Evolutionary conservation across 1,140 invertebrate genomes (phyloP).

Genomic region (Sycobia sp.): DNA sequence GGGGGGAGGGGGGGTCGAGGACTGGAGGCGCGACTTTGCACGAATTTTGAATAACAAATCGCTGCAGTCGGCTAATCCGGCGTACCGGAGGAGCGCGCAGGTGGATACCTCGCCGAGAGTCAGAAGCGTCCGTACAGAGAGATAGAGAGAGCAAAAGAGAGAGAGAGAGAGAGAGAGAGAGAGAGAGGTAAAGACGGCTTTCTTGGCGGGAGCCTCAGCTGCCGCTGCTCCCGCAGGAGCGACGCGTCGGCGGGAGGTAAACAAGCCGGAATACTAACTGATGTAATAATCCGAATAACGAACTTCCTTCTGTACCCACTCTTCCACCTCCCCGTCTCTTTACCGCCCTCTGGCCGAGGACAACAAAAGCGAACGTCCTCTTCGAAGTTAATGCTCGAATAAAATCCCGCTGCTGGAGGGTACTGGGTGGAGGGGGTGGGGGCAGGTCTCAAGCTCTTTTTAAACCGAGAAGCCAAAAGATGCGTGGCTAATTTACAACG

Average conservation of each 20-base stretch:
- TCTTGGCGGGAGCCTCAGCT: no score
- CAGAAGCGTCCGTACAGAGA: background rate
- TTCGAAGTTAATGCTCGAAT: slow-evolving; percentile 7
- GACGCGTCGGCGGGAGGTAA: slow-evolving; percentile 8
- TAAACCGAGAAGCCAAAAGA: slow-evolving; percentile 23
- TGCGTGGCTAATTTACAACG: slow-evolving; percentile 28
- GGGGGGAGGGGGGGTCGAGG: background rate
- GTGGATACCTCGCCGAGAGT: background rate
- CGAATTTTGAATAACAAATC: slow-evolving; percentile 53
- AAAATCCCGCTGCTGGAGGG: slow-evolving; percentile 14
- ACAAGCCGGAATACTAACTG: slow-evolving; percentile 34
- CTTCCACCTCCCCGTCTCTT: background rate
- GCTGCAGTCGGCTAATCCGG: slow-evolving; percentile 42
- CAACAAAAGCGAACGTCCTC: slow-evolving; percentile 13
- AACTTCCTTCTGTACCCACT: slow-evolving; percentile 20
- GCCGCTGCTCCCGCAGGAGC: no score
- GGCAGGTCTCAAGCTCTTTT: no score
- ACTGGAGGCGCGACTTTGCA: slow-evolving; percentile 40
- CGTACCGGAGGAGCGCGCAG: slow-evolving; percentile 9
- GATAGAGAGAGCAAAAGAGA: background rate
- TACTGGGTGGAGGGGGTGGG: background rate
- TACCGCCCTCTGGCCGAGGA: slow-evolving; percentile 1
- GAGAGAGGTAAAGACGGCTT: background rate
- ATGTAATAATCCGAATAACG: slow-evolving; percentile 35
- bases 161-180: background rate